Evolutionary conservation across 2,797 vertebrate species (phyloP).

Genomic region (Falco concolor): DNA sequence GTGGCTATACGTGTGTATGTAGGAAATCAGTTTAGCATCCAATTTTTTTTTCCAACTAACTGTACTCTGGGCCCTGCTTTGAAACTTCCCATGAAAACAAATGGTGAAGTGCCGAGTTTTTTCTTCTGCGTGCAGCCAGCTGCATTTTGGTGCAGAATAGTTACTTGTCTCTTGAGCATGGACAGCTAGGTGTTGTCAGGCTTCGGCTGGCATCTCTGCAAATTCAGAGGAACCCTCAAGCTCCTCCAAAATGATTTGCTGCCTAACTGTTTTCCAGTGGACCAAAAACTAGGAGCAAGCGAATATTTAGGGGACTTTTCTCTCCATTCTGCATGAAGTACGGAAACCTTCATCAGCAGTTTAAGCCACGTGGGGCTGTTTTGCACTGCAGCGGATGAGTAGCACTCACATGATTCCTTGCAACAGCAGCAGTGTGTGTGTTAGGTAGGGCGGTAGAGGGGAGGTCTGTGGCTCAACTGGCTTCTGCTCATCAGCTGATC

Average conservation of each 20-base stretch:
- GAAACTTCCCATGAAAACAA: not conserved
- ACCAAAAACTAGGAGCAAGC: not conserved
- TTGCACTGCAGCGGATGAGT: not conserved
- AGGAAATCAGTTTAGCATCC: not conserved
- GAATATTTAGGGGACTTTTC: not conserved
- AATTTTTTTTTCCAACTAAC: not conserved
- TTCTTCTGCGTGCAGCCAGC: not conserved
- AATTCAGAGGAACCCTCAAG: not conserved
- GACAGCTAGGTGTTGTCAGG: not conserved
- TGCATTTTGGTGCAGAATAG: not conserved
- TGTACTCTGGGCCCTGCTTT: not conserved
- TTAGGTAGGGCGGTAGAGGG: not conserved
- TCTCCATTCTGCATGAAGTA: not conserved
- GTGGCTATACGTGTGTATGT: not conserved
- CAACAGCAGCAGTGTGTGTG: not conserved
- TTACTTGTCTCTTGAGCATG: not conserved
- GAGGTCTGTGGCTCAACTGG: not conserved
- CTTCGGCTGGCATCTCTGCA: not conserved
- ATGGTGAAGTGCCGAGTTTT: fast-evolving
- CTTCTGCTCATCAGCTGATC: not conserved
- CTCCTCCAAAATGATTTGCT: not conserved
- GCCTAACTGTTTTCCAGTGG: not conserved
- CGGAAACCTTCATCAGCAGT: not conserved
- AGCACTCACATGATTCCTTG: not conserved
- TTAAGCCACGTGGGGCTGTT: not conserved